Evolutionary conservation across 2,888 invertebrate genomes (phyloP).

Genomic region (Megaustenia siamemsis): DNA sequence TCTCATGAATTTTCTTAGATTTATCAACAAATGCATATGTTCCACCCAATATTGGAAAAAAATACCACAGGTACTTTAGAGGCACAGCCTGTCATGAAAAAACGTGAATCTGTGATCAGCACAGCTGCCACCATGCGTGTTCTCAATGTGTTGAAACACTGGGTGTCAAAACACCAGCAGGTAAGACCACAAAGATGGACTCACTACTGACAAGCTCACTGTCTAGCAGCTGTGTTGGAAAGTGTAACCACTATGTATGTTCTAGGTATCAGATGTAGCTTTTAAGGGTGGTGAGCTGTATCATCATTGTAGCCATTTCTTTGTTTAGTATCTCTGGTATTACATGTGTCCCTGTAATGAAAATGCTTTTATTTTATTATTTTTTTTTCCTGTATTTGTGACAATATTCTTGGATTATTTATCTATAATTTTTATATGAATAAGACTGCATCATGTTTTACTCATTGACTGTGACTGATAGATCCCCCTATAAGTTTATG

Average conservation of each 20-base stretch:
- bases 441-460: not conserved
- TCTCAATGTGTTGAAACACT: slow-evolving; percentile 92
- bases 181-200: slow-evolving; percentile 69
- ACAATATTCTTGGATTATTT: not conserved
- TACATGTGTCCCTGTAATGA: not conserved
- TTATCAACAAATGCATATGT: not conserved
- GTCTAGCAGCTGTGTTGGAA: not conserved
- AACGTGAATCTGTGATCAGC: slow-evolving; percentile 84
- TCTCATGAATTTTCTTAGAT: too few relatives aligned
- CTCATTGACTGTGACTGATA: not conserved
- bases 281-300: not conserved
- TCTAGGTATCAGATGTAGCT: not conserved
- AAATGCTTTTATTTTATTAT: not conserved
- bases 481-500: not conserved
- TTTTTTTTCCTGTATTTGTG: not conserved
- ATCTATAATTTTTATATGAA: not conserved
- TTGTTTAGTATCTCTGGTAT: not conserved
- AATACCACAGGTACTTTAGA: slow-evolving; percentile 57
- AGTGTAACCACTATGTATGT: not conserved
- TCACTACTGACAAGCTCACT: slow-evolving; percentile 1
- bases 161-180: slow-evolving; percentile 91
- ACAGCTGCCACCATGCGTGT: slow-evolving; percentile 97
- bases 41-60: not conserved
- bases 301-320: not conserved
- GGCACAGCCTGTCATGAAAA: slow-evolving; percentile 68